Evolutionary conservation across 2,797 vertebrate species (phyloP).

Genomic region (Hippocampus kuda): DNA sequence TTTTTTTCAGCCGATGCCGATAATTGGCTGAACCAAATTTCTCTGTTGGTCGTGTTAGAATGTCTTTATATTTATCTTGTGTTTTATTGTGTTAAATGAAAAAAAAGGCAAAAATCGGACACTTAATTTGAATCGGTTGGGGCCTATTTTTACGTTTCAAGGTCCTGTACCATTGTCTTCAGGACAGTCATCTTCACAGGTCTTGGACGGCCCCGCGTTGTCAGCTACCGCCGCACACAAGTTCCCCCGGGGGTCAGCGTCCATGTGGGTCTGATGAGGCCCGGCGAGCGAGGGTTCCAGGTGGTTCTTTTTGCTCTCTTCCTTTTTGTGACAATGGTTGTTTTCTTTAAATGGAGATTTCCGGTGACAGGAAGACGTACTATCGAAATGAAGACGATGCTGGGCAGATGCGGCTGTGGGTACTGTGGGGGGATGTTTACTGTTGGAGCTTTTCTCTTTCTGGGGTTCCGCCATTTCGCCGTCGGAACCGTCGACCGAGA

Average conservation of each 20-base stretch:
- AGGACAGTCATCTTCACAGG: conserved; percentile 63
- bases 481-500: conserved; percentile 92
- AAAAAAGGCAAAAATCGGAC: no score
- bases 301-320: conserved; percentile 85
- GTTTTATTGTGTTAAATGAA: no score
- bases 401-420: conserved; percentile 27
- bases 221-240: conserved; percentile 65
- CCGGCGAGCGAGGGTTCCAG: conserved; percentile 64
- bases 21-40: no score
- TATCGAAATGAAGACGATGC: conserved; percentile 59
- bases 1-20: no score
- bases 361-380: conserved; percentile 71
- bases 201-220: conserved; percentile 59
- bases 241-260: conserved; percentile 60
- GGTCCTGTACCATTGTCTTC: conserved; percentile 76
- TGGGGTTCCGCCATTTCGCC: conserved; percentile 64
- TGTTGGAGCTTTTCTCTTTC: conserved; percentile 47
- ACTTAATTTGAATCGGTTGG: no score
- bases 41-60: no score
- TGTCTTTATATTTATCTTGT: no score
- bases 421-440: conserved; percentile 41
- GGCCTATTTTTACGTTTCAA: not conserved
- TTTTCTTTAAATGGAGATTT: conserved; percentile 91
- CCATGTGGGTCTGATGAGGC: conserved; percentile 66
- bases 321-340: conserved; percentile 83